Conservation (phyloP, 2,797 vertebrate genomes). For the Typhlichthys subterraneus region DNA sequence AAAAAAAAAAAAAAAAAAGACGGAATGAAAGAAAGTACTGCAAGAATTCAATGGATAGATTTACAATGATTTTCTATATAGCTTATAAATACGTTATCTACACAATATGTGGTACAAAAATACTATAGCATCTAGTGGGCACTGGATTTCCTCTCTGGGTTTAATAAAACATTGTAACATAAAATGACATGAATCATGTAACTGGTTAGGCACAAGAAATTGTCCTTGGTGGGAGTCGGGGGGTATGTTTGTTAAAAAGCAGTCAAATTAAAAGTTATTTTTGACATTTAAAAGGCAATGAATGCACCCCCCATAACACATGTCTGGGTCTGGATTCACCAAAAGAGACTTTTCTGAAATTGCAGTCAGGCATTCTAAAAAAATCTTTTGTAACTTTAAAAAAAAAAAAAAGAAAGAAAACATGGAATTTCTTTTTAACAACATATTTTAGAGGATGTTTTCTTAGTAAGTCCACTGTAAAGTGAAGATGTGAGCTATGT, state of each 20-base stretch:
- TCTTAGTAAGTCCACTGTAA: slow-evolving; percentile 1
- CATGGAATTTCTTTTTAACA: slow-evolving; percentile 50
- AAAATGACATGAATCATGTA: slow-evolving; percentile 62
- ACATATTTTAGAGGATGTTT: slow-evolving; percentile 28
- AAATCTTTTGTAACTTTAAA: slow-evolving; percentile 5
- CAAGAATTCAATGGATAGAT: slow-evolving; percentile 86
- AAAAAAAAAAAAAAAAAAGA: slow-evolving; percentile 65
- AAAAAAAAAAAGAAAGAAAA: slow-evolving; percentile 7
- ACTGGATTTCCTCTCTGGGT: slow-evolving; percentile 64
- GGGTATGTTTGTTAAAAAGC: neutral
- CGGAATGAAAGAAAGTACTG: slow-evolving; percentile 85
- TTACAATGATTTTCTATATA: slow-evolving; percentile 85
- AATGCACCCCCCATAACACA: slow-evolving; percentile 4
- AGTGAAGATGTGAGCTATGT: slow-evolving; percentile 31
- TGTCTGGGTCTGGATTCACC: slow-evolving; percentile 24
- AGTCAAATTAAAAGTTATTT: slow-evolving; percentile 1
- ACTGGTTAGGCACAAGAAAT: slow-evolving; percentile 80
- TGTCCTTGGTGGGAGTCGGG: slow-evolving; percentile 51
- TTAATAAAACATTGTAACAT: slow-evolving; percentile 31
- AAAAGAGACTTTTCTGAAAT: slow-evolving; percentile 12
- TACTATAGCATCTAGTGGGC: slow-evolving; percentile 83
- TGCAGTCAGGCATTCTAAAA: slow-evolving; percentile 38
- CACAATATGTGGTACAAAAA: slow-evolving; percentile 89
- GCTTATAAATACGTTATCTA: slow-evolving; percentile 93
- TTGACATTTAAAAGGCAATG: neutral